Conservation (phyloP, 2,797 vertebrate species). For the Brachymystax lenok region DNA sequence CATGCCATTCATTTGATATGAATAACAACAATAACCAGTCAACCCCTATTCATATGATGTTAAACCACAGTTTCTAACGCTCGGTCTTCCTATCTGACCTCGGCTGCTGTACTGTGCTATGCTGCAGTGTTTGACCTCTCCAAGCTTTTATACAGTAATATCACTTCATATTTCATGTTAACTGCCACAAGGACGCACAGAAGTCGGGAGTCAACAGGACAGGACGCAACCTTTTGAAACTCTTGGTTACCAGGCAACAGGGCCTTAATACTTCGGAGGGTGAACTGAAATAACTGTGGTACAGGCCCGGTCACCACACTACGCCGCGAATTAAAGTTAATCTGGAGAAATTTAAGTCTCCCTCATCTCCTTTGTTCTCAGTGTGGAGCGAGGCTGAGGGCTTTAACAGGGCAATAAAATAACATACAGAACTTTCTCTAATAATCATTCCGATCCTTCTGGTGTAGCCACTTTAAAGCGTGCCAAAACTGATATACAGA, state of each 20-base stretch:
- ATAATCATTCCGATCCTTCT: background rate
- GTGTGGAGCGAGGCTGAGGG: constrained; percentile 28
- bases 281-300: background rate
- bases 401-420: constrained; percentile 15
- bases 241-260: constrained; percentile 40
- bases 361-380: constrained; percentile 45
- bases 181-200: constrained; percentile 33
- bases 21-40: background rate
- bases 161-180: constrained; percentile 26
- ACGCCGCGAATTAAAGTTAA: constrained; percentile 43
- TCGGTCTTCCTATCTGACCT: background rate
- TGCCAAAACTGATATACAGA: no score
- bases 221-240: constrained; percentile 23
- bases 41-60: background rate
- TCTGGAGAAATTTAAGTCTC: constrained; percentile 51
- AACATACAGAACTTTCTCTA: constrained; percentile 23
- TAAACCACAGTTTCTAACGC: background rate
- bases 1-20: background rate
- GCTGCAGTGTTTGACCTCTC: background rate
- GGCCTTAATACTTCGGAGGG: background rate
- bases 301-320: constrained; percentile 12
- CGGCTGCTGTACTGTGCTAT: background rate
- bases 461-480: background rate
- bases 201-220: constrained; percentile 21
- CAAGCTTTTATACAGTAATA: constrained; percentile 2